Percentiles rank a stretch among this genome's conserved stretches.
Evolutionary conservation across 2,797 vertebrate genomes (phyloP).

Genomic region (Acropternis orthonyx): DNA sequence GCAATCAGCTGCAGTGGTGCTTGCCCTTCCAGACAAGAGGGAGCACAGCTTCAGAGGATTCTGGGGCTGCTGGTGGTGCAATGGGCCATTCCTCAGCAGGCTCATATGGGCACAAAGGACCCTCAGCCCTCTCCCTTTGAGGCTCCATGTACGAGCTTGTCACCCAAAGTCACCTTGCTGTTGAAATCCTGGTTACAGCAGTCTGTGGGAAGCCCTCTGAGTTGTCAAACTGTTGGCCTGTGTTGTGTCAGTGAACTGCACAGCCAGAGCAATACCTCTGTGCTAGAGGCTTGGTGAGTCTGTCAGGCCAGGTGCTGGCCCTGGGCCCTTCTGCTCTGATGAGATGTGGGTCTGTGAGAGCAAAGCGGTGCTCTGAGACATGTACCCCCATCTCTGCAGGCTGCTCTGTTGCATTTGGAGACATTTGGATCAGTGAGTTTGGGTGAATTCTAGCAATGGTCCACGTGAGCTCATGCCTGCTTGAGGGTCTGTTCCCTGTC

Average conservation of each 20-base stretch:
- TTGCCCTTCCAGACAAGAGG: neutral
- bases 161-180: neutral
- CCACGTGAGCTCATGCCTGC: accelerated
- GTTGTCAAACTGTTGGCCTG: neutral
- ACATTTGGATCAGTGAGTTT: neutral
- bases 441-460: neutral
- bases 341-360: neutral
- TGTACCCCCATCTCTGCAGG: neutral
- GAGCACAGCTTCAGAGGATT: neutral
- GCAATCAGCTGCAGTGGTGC: neutral
- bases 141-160: accelerated
- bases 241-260: neutral
- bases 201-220: neutral
- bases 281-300: neutral
- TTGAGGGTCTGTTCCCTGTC: neutral
- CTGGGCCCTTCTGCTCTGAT: neutral
- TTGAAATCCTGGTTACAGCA: neutral
- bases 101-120: neutral
- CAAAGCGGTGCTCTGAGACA: neutral
- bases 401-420: neutral
- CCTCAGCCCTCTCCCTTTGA: neutral
- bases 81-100: neutral
- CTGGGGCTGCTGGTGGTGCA: neutral
- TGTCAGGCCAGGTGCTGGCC: neutral
- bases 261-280: neutral